Base-by-base conservation (phyloP, 2,888 invertebrate genomes). In the Drosophila pseudotalamancana region DNA sequence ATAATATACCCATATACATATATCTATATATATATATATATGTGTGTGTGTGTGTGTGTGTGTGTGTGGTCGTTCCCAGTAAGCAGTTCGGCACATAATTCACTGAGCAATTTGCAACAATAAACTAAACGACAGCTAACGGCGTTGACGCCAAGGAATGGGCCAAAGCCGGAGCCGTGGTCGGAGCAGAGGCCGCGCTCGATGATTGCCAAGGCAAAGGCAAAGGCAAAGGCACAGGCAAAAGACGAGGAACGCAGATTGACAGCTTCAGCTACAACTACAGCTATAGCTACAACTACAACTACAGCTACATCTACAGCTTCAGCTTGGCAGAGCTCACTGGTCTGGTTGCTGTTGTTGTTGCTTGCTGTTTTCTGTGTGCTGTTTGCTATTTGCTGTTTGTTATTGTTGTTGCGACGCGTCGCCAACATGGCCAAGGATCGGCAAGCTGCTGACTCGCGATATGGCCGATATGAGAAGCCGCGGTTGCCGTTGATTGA, bases 101-200 rank as follows among this genome's bases (percentile, higher is more conserved):
- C 80, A 82, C 78, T 78, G 78, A 78, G 61, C 83, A 81, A 83
- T 83, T 82, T 82, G 81, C 83, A 77, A 78, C 83, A 81, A 82
- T 83, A 81, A 81, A 81, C 78, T 82, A 83, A 83, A 83, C 81
- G 83, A 83, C 81, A 82, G 83, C 80, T 82, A 78, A 82, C 81
- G 83, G 81, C 81, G 83, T 81, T 82, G 83, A 82, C 81, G 83
- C 77, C 77, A 78, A 78, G 74, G 74, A 74, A 81, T 81, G 81
- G 68, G 62, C 71, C 61, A 70, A 70, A 61, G 59, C 65, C 61
- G 51, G 50, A 65, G 45, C 54, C 59, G 61, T 49, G 59, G 55
- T 51, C 51, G 39, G 48, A 53, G 61, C 40, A 37, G 49, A 35
- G 49, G 66, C n/a, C 32, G 57, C 32, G 53, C 18, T 56, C 31